Conservation (phyloP, 2,797 vertebrate species). For the Acanthurus lineatus region DNA sequence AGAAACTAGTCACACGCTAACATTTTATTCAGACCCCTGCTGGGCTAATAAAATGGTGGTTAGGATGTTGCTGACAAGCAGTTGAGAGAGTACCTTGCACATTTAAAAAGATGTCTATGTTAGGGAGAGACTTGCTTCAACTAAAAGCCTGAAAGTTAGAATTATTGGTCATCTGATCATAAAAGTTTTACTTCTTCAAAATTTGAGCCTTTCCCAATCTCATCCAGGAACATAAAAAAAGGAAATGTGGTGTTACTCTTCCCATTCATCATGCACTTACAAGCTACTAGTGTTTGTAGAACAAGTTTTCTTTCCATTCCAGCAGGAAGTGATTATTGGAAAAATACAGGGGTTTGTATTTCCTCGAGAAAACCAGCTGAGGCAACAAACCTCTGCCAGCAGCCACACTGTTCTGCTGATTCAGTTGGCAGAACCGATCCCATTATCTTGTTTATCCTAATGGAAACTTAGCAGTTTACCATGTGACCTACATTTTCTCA, state of each 20-base stretch:
- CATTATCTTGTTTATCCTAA: constrained; percentile 71
- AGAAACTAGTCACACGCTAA: neutral
- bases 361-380: constrained; percentile 54
- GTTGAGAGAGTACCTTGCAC: neutral
- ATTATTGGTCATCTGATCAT: neutral
- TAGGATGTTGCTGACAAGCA: constrained; percentile 22
- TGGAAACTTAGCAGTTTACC: constrained; percentile 64
- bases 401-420: constrained; percentile 51
- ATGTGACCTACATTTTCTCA: constrained; percentile 54
- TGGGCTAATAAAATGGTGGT: constrained; percentile 1
- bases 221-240: neutral
- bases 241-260: neutral
- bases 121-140: constrained; percentile 3
- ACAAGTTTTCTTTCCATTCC: constrained; percentile 10
- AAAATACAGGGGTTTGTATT: constrained; percentile 50
- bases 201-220: neutral
- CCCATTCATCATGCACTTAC: neutral
- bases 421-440: constrained; percentile 66
- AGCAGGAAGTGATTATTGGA: constrained; percentile 28
- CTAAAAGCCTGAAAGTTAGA: neutral
- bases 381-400: constrained; percentile 51
- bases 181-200: neutral
- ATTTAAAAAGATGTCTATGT: constrained; percentile 20
- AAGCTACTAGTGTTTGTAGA: neutral
- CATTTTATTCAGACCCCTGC: constrained; percentile 19